phyloP scores from a whole-genome alignment of 2,113 vertebrate genomes.

The Mormyrus lacerda region DNA sequence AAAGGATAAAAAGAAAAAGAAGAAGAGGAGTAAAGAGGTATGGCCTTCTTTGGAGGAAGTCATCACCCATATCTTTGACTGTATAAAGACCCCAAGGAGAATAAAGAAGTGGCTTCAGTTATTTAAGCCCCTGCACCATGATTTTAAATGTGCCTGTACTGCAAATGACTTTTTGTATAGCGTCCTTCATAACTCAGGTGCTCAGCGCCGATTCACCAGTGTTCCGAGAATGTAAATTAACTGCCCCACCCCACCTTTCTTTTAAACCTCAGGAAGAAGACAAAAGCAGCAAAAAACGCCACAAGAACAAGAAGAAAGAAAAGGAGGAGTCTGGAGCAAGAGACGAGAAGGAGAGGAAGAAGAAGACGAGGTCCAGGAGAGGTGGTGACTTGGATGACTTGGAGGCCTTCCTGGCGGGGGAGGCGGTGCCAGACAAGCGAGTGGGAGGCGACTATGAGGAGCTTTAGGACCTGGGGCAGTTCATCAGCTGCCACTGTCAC shows the following conservation, averaged over 20 bases:
- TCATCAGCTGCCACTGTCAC: neutral
- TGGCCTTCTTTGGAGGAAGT: neutral
- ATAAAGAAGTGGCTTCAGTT: neutral
- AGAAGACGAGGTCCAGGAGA: conserved; percentile 63
- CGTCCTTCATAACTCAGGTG: neutral
- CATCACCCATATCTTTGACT: neutral
- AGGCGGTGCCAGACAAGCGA: conserved; percentile 41
- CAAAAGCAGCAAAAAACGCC: conserved; percentile 71
- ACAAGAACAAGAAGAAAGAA: conserved; percentile 77
- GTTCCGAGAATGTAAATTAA: neutral
- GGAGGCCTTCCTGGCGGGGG: conserved; percentile 84
- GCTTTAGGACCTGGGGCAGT: conserved; percentile 58
- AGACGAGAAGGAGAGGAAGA: conserved; percentile 65
- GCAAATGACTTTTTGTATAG: neutral
- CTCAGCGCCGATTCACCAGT: neutral
- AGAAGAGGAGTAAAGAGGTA: conserved; percentile 89
- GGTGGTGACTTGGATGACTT: conserved; percentile 69
- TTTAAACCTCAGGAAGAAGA: conserved; percentile 76
- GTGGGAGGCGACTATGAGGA: conserved; percentile 90
- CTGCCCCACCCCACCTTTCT: neutral
- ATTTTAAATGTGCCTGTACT: neutral
- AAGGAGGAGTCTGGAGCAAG: conserved; percentile 59
- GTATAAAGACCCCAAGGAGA: neutral
- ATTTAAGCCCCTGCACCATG: too few species aligned
- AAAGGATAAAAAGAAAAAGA: conserved; percentile 87